phyloP scores from a whole-genome alignment of 2,888 invertebrate species.

The Diachrysia chrysitis region DNA sequence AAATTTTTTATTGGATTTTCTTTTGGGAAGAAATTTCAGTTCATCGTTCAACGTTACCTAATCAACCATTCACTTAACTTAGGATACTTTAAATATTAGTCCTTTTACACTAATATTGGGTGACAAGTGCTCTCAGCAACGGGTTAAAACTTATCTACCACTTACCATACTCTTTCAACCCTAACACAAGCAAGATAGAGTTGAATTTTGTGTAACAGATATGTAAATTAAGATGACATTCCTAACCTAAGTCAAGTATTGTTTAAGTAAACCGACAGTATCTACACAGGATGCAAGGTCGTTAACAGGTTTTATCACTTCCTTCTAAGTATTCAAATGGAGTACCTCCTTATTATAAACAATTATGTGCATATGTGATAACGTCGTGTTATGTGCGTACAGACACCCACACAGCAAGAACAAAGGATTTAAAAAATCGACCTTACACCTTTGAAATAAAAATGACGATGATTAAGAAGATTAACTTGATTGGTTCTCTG shows the following conservation, averaged over 20 bases:
- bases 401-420: conserved; percentile 1
- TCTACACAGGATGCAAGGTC: conserved; percentile 79
- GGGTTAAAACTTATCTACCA: conserved; percentile 49
- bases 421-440: not conserved
- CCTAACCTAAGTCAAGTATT: conserved; percentile 71
- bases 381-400: conserved; percentile 30
- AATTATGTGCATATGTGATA: conserved; percentile 62
- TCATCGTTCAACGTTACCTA: conserved; percentile 31
- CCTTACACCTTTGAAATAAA: not conserved
- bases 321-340: conserved; percentile 72
- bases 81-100: conserved; percentile 55
- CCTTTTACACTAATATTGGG: conserved; percentile 51
- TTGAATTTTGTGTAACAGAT: conserved; percentile 15
- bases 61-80: conserved; percentile 47
- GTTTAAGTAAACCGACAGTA: conserved; percentile 71
- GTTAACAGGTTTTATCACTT: conserved; percentile 74
- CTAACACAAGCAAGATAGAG: not conserved
- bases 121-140: conserved; percentile 51
- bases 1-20: too few species aligned
- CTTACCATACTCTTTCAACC: conserved; percentile 5
- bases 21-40: conserved; percentile 1
- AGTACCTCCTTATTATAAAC: conserved; percentile 60
- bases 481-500: not conserved
- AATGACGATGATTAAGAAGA: not conserved
- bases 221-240: conserved; percentile 62